Conservation (phyloP, 2,113 vertebrate species). For the Monarcha castaneiventris region DNA sequence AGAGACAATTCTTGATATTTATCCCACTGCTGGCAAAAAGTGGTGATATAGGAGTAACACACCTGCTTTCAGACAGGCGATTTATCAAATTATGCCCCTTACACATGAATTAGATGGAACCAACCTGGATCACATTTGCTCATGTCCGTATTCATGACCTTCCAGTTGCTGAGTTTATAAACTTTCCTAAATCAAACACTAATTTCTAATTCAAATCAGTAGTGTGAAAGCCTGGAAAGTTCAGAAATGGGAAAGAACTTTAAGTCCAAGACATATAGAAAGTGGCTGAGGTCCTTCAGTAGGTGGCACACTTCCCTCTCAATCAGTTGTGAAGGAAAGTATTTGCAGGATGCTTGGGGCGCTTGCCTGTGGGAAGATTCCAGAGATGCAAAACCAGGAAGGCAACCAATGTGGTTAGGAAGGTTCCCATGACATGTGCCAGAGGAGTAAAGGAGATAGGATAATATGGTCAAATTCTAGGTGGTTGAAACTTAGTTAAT, state of each 20-base stretch:
- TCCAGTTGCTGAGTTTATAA: not conserved
- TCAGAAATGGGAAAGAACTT: not conserved
- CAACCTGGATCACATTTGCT: not conserved
- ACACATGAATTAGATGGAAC: not conserved
- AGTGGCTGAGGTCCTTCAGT: constrained; percentile 30
- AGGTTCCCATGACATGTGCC: constrained; percentile 10
- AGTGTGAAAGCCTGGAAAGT: not conserved
- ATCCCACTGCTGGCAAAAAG: not conserved
- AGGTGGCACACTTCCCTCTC: constrained; percentile 66
- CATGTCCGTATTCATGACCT: not conserved
- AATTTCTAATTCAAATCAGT: not conserved
- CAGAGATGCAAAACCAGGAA: constrained; percentile 6
- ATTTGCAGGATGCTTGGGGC: not conserved
- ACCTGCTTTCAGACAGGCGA: not conserved
- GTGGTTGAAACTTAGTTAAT: not conserved
- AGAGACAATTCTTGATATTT: not conserved
- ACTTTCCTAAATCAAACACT: not conserved
- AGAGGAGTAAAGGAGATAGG: not conserved
- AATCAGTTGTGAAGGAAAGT: not conserved
- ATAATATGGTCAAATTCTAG: not conserved
- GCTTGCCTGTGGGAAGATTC: not conserved
- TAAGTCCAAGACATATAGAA: not conserved
- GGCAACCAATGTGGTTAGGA: not conserved
- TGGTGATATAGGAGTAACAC: not conserved
- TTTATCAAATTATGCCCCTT: not conserved